A percentile compares a stretch with the other conserved stretches of the same genome.
phyloP scores from a whole-genome alignment of 1,140 invertebrate species.

The Drosophila varians region DNA sequence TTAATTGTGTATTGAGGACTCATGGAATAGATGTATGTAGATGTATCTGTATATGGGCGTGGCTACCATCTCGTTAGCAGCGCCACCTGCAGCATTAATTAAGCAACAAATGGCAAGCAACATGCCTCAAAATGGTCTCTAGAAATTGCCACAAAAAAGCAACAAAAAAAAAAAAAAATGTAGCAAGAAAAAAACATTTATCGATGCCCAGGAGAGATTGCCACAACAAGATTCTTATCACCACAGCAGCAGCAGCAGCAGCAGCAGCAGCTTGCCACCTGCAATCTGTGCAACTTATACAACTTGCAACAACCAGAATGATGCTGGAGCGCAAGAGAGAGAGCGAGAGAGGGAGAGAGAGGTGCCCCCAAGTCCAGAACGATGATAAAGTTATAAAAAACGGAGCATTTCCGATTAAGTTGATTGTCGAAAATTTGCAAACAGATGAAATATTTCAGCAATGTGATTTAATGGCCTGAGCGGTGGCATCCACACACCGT shows the following conservation, averaged over 20 bases:
- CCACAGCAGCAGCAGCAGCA: constrained; percentile 2
- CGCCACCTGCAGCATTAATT: constrained; percentile 73
- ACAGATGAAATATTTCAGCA: constrained; percentile 76
- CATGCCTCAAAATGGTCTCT: constrained; percentile 38
- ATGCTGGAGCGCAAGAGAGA: too few relatives aligned
- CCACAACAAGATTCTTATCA: constrained; percentile 45
- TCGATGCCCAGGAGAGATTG: constrained; percentile 41
- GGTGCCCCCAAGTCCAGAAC: constrained; percentile 3
- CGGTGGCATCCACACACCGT: constrained; percentile 49
- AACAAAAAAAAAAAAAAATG: constrained; percentile 3
- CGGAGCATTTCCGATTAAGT: constrained; percentile 59
- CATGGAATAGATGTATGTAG: constrained; percentile 12
- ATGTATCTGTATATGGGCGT: constrained; percentile 42
- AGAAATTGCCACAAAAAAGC: background rate
- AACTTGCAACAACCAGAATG: constrained; percentile 2
- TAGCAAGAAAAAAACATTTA: constrained; percentile 21
- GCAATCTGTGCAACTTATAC: constrained; percentile 13
- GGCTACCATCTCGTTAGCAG: constrained; percentile 60
- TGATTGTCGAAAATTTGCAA: constrained; percentile 79
- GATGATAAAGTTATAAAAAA: constrained; percentile 75
- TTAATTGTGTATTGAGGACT: constrained; percentile 11
- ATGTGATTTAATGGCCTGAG: constrained; percentile 63
- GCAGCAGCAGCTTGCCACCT: constrained; percentile 19
- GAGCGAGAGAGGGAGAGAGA: too few relatives aligned
- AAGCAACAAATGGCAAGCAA: constrained; percentile 58